Base-by-base conservation (phyloP, 1,140 invertebrate genomes). In the Pararge aegeria region DNA sequence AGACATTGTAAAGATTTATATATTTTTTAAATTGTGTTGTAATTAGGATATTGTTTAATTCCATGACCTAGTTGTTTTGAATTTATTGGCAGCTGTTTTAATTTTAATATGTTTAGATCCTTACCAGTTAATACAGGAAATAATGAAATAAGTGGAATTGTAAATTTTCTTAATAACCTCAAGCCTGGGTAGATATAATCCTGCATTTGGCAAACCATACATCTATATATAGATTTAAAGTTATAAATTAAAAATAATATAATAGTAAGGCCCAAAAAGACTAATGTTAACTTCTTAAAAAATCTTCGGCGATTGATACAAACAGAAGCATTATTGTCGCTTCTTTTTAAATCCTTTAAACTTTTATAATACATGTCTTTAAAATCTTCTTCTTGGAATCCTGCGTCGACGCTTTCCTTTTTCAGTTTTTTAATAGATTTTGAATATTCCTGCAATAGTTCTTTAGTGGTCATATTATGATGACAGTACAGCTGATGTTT, bases 131-230 rank as follows among this genome's bases (percentile, higher is more conserved):
- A 66, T n/a, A 89, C 86, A 42, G 93, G 93, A 81, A 93, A 94
- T 52, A 81, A 72, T 51, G 90, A 87, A 59, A 94, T 90, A 42
- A 94, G 64, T 12, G 93, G 93, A 44, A 95, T 87, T 42, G 93
- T 91, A n/a, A 92, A 51, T 72, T 92, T 90, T 55, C 94, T 89
- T 27, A 94, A 77, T 5, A 92, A 52, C 63, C 92, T 91, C 73
- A 94, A 91, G 27, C 91, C 92, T 18, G 94, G 93, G 90, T 94
- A 94, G 75, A 95, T 94, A 68, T 92, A 92, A 72, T 93, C 93
- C 85, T 94, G 94, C 27, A 94, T 73, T 83, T 94, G 92, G 70
- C 93, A 92, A 55, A 93, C 75, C 54, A 94, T 60, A 63, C 91
- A 83, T 71, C 85, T 92, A 48, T 85, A 81, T 20, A 93, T 88